Evolutionary conservation across 1,140 invertebrate species (phyloP).

Genomic region (Eupeodes corollae): DNA sequence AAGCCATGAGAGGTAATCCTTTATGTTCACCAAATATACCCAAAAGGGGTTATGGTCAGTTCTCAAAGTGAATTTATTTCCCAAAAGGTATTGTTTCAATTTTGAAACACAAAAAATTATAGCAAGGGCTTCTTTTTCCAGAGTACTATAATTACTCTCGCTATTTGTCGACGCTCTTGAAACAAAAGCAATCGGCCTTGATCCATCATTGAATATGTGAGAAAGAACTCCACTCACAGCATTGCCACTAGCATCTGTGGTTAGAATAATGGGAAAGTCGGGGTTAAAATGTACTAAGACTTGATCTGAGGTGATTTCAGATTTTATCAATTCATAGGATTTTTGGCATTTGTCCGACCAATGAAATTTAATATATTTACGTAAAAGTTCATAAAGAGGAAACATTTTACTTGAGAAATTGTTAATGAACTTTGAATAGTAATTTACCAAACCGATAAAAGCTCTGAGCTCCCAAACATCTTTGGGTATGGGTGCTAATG

Average conservation of each 20-base stretch:
- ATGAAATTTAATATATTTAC: conserved; percentile 13
- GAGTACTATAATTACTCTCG: conserved; percentile 16
- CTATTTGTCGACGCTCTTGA: conserved; percentile 14
- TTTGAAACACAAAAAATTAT: conserved; percentile 36
- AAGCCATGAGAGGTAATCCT: conserved; percentile 19
- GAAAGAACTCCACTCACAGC: no score
- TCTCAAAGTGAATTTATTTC: conserved; percentile 29
- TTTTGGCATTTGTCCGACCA: conserved; percentile 15
- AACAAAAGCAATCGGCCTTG: conserved; percentile 15
- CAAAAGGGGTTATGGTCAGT: conserved; percentile 43
- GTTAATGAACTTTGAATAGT: no score
- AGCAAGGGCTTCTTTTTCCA: no score
- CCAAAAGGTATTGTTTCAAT: conserved; percentile 2
- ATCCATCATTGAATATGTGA: no score
- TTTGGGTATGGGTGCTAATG: conserved; percentile 9
- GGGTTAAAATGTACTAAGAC: no score
- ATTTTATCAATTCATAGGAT: conserved; percentile 17
- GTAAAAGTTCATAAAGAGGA: conserved; percentile 14
- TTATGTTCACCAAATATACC: conserved; percentile 35
- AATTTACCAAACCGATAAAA: conserved; percentile 23
- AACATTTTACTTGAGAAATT: no score
- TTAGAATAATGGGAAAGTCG: no score
- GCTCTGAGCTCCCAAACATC: conserved; percentile 16
- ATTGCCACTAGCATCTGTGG: conserved; percentile 19
- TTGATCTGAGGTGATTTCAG: conserved; percentile 5